These are phyloP conservation scores for Heliangelus exortis DNA, from an alignment of 2,797 vertebrate genomes.

Conservation along the genomic window DNA sequence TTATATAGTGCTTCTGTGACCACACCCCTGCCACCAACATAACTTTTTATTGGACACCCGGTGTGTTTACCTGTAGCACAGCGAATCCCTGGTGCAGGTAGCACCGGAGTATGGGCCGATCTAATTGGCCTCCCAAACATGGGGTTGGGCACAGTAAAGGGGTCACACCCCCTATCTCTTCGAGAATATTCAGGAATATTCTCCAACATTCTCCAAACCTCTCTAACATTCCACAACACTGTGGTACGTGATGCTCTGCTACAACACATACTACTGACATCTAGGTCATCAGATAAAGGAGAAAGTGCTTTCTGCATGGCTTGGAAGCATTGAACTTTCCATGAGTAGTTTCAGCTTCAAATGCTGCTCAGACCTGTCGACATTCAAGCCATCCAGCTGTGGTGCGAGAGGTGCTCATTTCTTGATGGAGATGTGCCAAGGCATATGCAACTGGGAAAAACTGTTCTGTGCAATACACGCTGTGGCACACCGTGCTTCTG, in stretches of 20 bases:
- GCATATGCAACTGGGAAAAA: conserved; percentile 5
- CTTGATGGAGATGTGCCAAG: conserved; percentile 31
- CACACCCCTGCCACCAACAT: too few relatives aligned
- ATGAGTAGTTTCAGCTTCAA: not conserved
- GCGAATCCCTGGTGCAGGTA: too few relatives aligned
- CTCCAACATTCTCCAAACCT: too few relatives aligned
- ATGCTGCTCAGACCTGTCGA: not conserved
- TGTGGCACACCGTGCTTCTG: conserved; percentile 19
- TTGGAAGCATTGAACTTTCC: conserved; percentile 32
- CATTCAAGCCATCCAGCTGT: not conserved
- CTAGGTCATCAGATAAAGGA: not conserved
- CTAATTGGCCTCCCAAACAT: too few relatives aligned
- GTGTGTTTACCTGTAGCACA: too few relatives aligned
- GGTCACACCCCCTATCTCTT: too few relatives aligned
- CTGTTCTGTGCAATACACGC: conserved; percentile 1
- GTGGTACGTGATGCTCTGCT: not conserved
- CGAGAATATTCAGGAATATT: too few relatives aligned
- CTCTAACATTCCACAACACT: too few relatives aligned
- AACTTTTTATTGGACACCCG: too few relatives aligned
- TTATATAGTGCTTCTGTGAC: too few relatives aligned
- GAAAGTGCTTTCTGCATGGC: conserved; percentile 12
- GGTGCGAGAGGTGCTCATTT: conserved; percentile 9
- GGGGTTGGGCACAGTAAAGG: too few relatives aligned
- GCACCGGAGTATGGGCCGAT: too few relatives aligned
- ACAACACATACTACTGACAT: not conserved